phyloP scores from a whole-genome alignment of 2,888 invertebrate genomes.

The Caenorhabditis plicata region DNA sequence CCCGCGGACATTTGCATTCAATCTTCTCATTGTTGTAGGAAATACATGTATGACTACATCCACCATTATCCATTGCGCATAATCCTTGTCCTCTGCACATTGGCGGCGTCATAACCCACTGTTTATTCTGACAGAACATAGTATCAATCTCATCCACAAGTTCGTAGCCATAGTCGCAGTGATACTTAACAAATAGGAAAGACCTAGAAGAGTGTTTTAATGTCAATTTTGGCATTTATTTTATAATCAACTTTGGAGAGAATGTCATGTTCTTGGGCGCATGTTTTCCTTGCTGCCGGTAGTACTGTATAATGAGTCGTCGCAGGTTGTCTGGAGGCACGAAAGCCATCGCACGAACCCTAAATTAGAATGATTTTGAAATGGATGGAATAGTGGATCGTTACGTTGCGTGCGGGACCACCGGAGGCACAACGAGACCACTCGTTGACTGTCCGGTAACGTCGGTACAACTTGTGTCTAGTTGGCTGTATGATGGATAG shows the following conservation, averaged over 20 bases:
- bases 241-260: constrained; percentile 17
- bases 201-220: constrained; percentile 27
- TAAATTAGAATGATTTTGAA: constrained; percentile 24
- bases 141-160: constrained; percentile 63
- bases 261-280: constrained; percentile 53
- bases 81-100: constrained; percentile 58
- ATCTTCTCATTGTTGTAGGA: constrained; percentile 56
- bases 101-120: constrained; percentile 61
- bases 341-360: constrained; percentile 65
- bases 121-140: constrained; percentile 60
- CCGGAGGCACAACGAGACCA: constrained; percentile 59
- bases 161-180: constrained; percentile 63
- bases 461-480: constrained; percentile 64
- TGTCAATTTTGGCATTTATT: too few species aligned
- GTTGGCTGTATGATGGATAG: constrained; percentile 59
- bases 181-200: constrained; percentile 64
- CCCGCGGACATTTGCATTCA: constrained; percentile 63
- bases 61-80: constrained; percentile 61
- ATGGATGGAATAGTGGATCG: background rate
- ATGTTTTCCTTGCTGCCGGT: constrained; percentile 58
- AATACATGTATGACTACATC: constrained; percentile 61
- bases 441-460: constrained; percentile 40
- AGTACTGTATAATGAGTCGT: constrained; percentile 62
- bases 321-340: constrained; percentile 64
- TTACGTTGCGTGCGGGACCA: constrained; percentile 62